These are phyloP conservation scores for Drosophila takahashii DNA, from an alignment of 1,140 invertebrate species.

Conservation along the genomic window DNA sequence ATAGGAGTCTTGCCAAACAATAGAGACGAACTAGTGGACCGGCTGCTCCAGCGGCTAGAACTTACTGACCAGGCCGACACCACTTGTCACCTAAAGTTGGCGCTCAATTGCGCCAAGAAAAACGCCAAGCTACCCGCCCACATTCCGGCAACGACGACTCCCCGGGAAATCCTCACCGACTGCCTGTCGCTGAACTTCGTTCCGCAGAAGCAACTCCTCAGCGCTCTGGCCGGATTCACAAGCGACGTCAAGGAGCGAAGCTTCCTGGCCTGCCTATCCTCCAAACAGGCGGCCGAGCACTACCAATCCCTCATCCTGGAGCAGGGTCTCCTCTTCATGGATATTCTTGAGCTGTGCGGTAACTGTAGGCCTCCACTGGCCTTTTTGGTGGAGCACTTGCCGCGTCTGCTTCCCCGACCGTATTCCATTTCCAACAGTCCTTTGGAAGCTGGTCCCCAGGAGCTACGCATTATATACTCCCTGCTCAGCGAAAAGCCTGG, in stretches of 20 bases:
- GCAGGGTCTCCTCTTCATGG: slow-evolving; percentile 85
- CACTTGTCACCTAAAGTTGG: slow-evolving; percentile 35
- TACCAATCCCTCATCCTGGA: slow-evolving; percentile 70
- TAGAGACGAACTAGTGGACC: slow-evolving; percentile 22
- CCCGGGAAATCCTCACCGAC: slow-evolving; percentile 77
- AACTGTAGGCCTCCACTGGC: slow-evolving; percentile 88
- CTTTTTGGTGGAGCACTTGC: slow-evolving; percentile 89
- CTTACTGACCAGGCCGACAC: slow-evolving; percentile 50
- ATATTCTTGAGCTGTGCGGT: slow-evolving; percentile 88
- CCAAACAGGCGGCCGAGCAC: slow-evolving; percentile 62
- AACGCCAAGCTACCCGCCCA: slow-evolving; percentile 74
- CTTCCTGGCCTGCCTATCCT: slow-evolving; percentile 63
- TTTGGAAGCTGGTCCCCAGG: slow-evolving; percentile 75
- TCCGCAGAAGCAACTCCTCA: slow-evolving; percentile 84
- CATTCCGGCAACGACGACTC: slow-evolving; percentile 73
- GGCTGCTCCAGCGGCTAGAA: slow-evolving; percentile 48
- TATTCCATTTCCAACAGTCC: slow-evolving; percentile 92
- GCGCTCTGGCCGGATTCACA: slow-evolving; percentile 54
- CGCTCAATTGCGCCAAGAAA: slow-evolving; percentile 57
- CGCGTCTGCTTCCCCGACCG: slow-evolving; percentile 89
- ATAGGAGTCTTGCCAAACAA: slow-evolving; percentile 70
- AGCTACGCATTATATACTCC: slow-evolving; percentile 89
- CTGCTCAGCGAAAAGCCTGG: slow-evolving; percentile 49
- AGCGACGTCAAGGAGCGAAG: slow-evolving; percentile 39
- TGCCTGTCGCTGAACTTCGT: slow-evolving; percentile 78